phyloP scores from a whole-genome alignment of 2,113 vertebrate genomes.

The Protobothrops flavoviridis region DNA sequence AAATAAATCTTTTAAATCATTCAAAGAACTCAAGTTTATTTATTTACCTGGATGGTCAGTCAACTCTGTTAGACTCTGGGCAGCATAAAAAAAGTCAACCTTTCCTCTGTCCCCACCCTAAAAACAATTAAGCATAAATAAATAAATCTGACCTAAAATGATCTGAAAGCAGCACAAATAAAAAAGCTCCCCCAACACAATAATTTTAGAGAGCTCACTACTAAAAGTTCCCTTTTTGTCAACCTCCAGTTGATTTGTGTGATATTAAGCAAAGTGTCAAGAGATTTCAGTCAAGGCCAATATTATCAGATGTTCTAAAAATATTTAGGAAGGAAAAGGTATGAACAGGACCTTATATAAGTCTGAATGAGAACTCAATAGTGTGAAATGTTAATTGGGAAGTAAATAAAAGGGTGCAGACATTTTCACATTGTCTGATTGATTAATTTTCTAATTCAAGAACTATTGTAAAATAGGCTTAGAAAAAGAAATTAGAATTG shows the following conservation, averaged over 20 bases:
- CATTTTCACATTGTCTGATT: not conserved
- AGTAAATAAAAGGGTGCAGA: not conserved
- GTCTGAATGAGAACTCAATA: not conserved
- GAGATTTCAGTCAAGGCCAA: not conserved
- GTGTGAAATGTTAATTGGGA: not conserved
- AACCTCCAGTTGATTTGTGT: not conserved
- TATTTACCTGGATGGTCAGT: not conserved
- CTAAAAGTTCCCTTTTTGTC: not conserved
- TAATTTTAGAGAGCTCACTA: not conserved
- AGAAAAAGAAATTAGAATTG: not conserved
- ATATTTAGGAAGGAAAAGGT: not conserved
- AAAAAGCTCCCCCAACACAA: not conserved
- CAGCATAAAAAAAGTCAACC: not conserved
- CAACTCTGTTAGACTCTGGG: not conserved
- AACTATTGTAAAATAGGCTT: not conserved
- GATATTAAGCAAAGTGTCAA: too few species aligned
- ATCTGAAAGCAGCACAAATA: not conserved
- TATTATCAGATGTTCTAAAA: not conserved
- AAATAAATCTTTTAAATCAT: not conserved
- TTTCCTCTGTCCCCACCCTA: not conserved
- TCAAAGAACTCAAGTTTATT: not conserved
- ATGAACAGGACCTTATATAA: not conserved
- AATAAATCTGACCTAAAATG: not conserved
- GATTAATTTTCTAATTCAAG: not conserved
- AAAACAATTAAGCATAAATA: not conserved